Conservation (phyloP, 2,113 vertebrate genomes). For the Ailurus styani region DNA sequence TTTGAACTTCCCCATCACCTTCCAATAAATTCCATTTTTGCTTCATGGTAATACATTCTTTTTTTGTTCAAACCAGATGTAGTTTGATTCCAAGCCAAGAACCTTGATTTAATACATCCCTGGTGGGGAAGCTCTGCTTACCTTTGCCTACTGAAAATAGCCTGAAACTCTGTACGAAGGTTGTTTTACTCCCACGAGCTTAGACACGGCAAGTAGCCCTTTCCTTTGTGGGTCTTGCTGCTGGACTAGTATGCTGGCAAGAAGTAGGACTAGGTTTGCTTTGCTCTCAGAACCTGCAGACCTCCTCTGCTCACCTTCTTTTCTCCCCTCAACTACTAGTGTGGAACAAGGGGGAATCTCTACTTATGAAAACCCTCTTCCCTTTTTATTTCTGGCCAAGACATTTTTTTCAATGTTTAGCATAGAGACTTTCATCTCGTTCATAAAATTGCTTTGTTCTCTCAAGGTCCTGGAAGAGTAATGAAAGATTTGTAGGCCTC, state of each 20-base stretch:
- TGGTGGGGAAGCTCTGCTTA: background rate
- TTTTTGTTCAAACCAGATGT: background rate
- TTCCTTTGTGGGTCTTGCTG: background rate
- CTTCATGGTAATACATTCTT: background rate
- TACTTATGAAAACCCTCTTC: background rate
- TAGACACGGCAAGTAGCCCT: background rate
- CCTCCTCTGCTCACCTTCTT: background rate
- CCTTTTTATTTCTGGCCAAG: background rate
- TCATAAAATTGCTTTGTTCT: background rate
- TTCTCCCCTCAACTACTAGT: background rate
- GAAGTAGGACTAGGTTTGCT: background rate
- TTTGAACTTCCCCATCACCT: background rate
- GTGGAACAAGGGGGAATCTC: background rate
- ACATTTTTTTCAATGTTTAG: background rate
- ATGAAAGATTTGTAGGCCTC: background rate
- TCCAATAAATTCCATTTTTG: background rate
- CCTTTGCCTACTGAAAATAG: background rate
- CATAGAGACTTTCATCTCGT: background rate
- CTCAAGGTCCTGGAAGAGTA: background rate
- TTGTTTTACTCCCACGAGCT: background rate
- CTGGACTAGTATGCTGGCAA: background rate
- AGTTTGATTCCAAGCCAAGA: background rate
- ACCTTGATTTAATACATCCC: background rate
- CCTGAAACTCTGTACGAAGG: background rate
- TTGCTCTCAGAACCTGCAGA: background rate